Evolutionary conservation across 1,140 invertebrate species (phyloP).

Genomic region (Riptortus pedestris): DNA sequence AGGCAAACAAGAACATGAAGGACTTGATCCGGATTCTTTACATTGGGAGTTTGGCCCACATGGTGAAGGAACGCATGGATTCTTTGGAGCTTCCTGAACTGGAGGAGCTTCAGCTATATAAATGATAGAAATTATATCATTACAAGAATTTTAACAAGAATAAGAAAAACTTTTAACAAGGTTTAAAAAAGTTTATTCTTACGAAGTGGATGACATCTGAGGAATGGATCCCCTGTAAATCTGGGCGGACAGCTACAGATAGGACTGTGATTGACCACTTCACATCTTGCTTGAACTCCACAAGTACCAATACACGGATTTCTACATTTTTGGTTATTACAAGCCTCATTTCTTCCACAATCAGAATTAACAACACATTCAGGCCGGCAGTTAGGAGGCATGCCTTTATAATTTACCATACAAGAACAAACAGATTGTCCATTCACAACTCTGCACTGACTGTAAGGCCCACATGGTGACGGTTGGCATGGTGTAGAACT

Average conservation of each 20-base stretch:
- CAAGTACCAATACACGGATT: slow-evolving; percentile 61
- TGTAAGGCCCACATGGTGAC: slow-evolving; percentile 45
- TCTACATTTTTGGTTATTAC: slow-evolving; percentile 56
- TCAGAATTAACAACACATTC: slow-evolving; percentile 64
- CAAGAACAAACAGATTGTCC: slow-evolving; percentile 57
- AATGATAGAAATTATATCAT: slow-evolving; percentile 3
- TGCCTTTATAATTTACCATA: slow-evolving; percentile 51
- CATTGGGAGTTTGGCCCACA: slow-evolving; percentile 58
- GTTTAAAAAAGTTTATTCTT: slow-evolving; percentile 29
- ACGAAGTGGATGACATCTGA: slow-evolving; percentile 45
- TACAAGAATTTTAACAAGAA: neutral
- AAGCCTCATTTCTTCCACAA: slow-evolving; percentile 53
- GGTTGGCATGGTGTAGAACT: slow-evolving; percentile 38
- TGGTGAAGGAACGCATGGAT: slow-evolving; percentile 48
- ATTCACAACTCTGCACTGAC: slow-evolving; percentile 51
- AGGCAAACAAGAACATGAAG: slow-evolving; percentile 51
- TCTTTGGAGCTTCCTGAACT: neutral
- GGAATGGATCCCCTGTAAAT: slow-evolving; percentile 59
- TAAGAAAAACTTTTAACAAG: neutral
- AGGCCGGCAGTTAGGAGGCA: slow-evolving; percentile 57
- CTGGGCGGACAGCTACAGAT: slow-evolving; percentile 55
- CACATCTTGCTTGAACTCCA: slow-evolving; percentile 51
- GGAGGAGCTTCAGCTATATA: slow-evolving; percentile 19
- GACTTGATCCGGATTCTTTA: slow-evolving; percentile 41
- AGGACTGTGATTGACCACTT: slow-evolving; percentile 55